Conservation (phyloP, 2,888 invertebrate genomes). For the Stenodema calcarata region DNA sequence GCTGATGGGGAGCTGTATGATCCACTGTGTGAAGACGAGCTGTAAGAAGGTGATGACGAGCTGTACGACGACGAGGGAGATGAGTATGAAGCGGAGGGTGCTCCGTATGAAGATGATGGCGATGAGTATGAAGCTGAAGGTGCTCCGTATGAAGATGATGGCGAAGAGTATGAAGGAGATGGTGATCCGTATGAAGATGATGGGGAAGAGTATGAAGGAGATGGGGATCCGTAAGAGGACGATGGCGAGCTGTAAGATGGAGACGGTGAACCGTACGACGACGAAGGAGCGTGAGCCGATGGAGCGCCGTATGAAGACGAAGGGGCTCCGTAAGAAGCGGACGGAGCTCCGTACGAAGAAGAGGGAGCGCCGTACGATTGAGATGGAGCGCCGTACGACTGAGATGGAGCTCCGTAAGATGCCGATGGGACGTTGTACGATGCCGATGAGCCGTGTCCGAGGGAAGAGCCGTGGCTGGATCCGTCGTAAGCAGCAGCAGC, state of each 20-base stretch:
- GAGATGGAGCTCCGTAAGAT: slow-evolving; percentile 47
- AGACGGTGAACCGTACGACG: slow-evolving; percentile 50
- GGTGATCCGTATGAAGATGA: background rate
- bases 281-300: slow-evolving; percentile 49
- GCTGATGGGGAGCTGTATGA: slow-evolving; percentile 12
- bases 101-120: slow-evolving; percentile 36
- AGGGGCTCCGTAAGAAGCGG: slow-evolving; percentile 1
- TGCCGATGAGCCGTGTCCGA: slow-evolving; percentile 23
- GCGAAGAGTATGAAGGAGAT: slow-evolving; percentile 19
- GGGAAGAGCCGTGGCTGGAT: slow-evolving; percentile 26
- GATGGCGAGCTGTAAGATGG: slow-evolving; percentile 47
- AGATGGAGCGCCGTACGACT: slow-evolving; percentile 1
- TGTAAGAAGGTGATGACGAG: background rate
- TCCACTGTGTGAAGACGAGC: background rate
- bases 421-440: slow-evolving; percentile 49
- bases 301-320: slow-evolving; percentile 20
- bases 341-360: background rate
- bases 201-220: slow-evolving; percentile 15
- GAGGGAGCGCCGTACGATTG: background rate
- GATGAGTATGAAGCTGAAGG: background rate
- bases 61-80: slow-evolving; percentile 23
- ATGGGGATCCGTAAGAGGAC: slow-evolving; percentile 18
- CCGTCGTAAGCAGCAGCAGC: slow-evolving; percentile 6
- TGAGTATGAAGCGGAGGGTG: slow-evolving; percentile 52
- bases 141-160: slow-evolving; percentile 1